Evolutionary conservation across 2,113 vertebrate genomes (phyloP).

Genomic region (Zosterops pallidus): DNA sequence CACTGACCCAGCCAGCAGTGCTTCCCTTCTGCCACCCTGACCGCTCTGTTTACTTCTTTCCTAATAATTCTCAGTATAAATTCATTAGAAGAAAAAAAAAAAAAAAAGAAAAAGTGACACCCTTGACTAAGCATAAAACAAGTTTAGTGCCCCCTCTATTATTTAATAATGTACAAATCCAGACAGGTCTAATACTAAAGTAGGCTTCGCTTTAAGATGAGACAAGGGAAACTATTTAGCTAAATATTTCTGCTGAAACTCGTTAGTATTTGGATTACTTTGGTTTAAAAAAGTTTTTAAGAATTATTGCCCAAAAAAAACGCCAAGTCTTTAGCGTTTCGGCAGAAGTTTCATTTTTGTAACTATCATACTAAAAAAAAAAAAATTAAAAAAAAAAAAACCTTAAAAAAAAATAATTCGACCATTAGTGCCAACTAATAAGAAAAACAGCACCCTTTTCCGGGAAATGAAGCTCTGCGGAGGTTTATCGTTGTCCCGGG

Average conservation of each 20-base stretch:
- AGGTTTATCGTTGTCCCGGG: background rate
- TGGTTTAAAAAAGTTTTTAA: background rate
- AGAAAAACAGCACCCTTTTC: slow-evolving; percentile 32
- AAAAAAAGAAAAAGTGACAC: background rate
- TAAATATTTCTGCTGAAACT: background rate
- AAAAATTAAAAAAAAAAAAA: background rate
- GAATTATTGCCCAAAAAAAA: background rate
- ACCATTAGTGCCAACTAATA: background rate
- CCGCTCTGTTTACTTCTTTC: background rate
- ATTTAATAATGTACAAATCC: background rate
- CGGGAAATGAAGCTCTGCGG: slow-evolving; percentile 5
- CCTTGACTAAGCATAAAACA: background rate
- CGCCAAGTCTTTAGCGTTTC: background rate
- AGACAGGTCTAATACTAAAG: background rate
- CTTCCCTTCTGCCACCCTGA: background rate
- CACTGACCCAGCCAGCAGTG: background rate
- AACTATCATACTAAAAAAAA: background rate
- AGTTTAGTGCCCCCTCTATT: background rate
- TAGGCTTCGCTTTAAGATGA: background rate
- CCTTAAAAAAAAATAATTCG: slow-evolving; percentile 15
- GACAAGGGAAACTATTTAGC: background rate
- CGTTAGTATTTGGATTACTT: background rate
- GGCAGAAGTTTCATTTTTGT: background rate
- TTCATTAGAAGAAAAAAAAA: background rate
- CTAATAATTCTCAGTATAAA: background rate